Conservation (phyloP, 2,113 vertebrate genomes). For the Pelusios castaneus region DNA sequence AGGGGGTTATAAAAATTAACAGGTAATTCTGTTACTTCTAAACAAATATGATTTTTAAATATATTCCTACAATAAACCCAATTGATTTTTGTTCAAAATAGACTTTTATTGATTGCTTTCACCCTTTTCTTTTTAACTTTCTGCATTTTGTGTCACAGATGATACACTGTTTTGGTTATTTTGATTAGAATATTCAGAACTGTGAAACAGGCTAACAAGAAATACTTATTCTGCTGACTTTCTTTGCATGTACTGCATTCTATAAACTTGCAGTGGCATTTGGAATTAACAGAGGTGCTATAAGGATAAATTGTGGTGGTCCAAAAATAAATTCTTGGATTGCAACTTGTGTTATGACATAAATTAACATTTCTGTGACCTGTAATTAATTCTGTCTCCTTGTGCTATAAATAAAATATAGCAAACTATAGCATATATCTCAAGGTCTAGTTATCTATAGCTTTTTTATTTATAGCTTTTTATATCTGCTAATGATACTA, state of each 20-base stretch:
- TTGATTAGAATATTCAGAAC: not conserved
- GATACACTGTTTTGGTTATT: not conserved
- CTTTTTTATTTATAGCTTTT: not conserved
- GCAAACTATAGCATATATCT: not conserved
- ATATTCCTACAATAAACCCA: not conserved
- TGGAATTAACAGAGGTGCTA: not conserved
- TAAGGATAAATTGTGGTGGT: not conserved
- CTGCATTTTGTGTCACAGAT: not conserved
- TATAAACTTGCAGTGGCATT: not conserved
- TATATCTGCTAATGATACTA: not conserved
- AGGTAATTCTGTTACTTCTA: slow-evolving; percentile 32
- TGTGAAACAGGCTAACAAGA: not conserved
- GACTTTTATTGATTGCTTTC: not conserved
- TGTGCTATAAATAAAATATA: not conserved
- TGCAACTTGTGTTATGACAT: not conserved
- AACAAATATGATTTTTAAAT: not conserved
- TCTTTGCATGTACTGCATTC: not conserved
- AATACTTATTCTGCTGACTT: not conserved
- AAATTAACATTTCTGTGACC: slow-evolving; percentile 49
- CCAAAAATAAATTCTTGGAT: not conserved
- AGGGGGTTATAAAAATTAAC: slow-evolving; percentile 47
- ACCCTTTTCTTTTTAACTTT: not conserved
- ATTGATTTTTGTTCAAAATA: slow-evolving; percentile 1
- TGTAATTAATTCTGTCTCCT: slow-evolving; percentile 17
- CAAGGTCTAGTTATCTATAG: not conserved